Evolutionary conservation across 2,113 vertebrate genomes (phyloP).

Genomic region (Oryzias melastigma): DNA sequence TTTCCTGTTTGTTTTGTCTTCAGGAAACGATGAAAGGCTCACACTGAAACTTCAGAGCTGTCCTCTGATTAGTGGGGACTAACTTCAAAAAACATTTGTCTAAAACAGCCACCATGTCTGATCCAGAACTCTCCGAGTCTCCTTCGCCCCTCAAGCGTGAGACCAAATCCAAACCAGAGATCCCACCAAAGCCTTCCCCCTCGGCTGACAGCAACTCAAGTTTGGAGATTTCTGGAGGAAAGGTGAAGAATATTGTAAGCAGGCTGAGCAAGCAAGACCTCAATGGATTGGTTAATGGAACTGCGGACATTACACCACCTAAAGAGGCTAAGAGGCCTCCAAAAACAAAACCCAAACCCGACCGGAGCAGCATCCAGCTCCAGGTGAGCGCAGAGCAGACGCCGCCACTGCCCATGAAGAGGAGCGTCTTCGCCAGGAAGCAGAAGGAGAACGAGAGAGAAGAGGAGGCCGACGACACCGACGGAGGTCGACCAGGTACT

Average conservation of each 20-base stretch:
- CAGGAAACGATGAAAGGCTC: slow-evolving; percentile 36
- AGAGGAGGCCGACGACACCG: slow-evolving; percentile 25
- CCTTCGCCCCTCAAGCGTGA: slow-evolving; percentile 33
- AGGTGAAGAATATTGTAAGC: slow-evolving; percentile 73
- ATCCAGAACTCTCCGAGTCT: slow-evolving; percentile 33
- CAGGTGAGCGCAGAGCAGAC: slow-evolving; percentile 11
- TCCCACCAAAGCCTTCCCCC: slow-evolving; percentile 52
- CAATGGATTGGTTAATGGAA: slow-evolving; percentile 7
- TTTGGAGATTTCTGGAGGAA: slow-evolving; percentile 32
- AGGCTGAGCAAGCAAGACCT: slow-evolving; percentile 61
- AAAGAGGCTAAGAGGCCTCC: slow-evolving; percentile 45
- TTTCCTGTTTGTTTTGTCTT: slow-evolving; percentile 5
- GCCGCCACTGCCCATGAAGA: slow-evolving; percentile 65
- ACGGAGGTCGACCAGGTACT: slow-evolving; percentile 70
- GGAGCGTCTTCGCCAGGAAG: slow-evolving; percentile 27
- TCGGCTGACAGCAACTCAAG: background rate
- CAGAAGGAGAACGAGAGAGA: background rate
- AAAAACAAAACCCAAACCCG: slow-evolving; percentile 56
- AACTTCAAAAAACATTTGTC: slow-evolving; percentile 7
- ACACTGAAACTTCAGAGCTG: slow-evolving; percentile 39
- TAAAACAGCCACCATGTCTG: slow-evolving; percentile 61
- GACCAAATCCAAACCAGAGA: slow-evolving; percentile 49
- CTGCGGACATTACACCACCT: rapidly evolving
- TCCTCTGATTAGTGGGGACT: slow-evolving; percentile 43
- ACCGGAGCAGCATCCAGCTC: background rate